These are phyloP conservation scores for Ips typographus DNA, from an alignment of 1,140 invertebrate species.

Conservation along the genomic window DNA sequence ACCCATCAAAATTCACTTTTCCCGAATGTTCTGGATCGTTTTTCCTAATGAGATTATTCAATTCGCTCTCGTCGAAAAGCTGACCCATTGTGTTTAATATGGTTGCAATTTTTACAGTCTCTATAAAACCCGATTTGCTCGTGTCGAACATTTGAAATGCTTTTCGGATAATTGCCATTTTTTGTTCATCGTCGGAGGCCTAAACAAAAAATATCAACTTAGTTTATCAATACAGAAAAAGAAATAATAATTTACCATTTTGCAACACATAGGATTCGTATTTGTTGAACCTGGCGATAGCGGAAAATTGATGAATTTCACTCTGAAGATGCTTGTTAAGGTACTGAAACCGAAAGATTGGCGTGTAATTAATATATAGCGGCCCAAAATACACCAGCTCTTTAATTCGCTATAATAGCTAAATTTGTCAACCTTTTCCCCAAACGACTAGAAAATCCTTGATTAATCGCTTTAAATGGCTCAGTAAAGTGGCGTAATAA, in stretches of 20 bases:
- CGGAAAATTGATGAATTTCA: no score
- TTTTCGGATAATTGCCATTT: conserved; percentile 84
- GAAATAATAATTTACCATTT: neutral
- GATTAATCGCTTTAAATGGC: no score
- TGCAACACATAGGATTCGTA: no score
- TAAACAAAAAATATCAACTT: conserved; percentile 10
- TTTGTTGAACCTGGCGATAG: no score
- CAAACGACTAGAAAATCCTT: conserved; percentile 24
- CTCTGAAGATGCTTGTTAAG: conserved; percentile 1
- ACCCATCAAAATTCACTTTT: conserved; percentile 92
- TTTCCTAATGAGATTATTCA: conserved; percentile 79
- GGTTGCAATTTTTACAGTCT: conserved; percentile 84
- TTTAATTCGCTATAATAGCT: conserved; percentile 11
- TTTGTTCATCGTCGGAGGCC: conserved; percentile 70
- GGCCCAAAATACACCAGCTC: conserved; percentile 3
- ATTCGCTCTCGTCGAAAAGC: conserved; percentile 83
- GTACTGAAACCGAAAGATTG: neutral
- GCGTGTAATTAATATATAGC: conserved; percentile 22
- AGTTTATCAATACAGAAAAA: neutral
- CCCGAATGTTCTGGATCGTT: conserved; percentile 83
- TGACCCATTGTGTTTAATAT: conserved; percentile 92
- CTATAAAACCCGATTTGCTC: conserved; percentile 85
- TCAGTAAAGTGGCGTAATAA: no score
- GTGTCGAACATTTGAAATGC: conserved; percentile 96
- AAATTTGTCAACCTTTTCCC: conserved; percentile 28